phyloP scores from a whole-genome alignment of 2,888 invertebrate species.

The Drosophila mimica region DNA sequence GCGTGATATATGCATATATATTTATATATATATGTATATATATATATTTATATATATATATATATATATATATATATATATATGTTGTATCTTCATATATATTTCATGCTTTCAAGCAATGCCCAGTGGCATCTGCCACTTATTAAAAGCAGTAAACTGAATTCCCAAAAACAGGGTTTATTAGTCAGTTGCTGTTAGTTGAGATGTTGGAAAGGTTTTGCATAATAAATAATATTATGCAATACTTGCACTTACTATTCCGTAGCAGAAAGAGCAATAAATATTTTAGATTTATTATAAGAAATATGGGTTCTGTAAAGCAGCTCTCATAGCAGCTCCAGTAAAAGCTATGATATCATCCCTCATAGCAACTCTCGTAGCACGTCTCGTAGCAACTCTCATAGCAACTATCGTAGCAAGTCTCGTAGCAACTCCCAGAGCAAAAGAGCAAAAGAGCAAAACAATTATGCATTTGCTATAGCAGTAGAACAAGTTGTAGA shows the following conservation, averaged over 20 bases:
- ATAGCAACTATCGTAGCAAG: not conserved
- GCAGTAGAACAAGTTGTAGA: no score
- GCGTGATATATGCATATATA: not conserved
- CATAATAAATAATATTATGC: not conserved
- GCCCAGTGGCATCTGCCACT: slow-evolving; percentile 38
- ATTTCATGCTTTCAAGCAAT: not conserved
- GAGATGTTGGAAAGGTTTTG: not conserved
- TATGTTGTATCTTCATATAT: not conserved
- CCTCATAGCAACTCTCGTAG: not conserved
- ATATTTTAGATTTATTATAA: no score
- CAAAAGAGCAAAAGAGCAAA: not conserved
- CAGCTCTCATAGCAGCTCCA: no score
- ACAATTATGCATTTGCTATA: no score
- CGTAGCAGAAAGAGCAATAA: not conserved
- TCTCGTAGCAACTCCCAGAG: no score
- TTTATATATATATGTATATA: not conserved
- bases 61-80: not conserved
- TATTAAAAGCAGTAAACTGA: slow-evolving; percentile 26
- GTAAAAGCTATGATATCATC: not conserved
- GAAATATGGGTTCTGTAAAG: no score
- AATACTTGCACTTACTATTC: not conserved
- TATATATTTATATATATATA: not conserved
- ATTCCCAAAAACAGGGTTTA: not conserved
- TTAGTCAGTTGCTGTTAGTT: not conserved
- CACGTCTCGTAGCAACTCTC: no score